Evolutionary conservation across 2,797 vertebrate species (phyloP).

Genomic region (Argyrosomus regius): DNA sequence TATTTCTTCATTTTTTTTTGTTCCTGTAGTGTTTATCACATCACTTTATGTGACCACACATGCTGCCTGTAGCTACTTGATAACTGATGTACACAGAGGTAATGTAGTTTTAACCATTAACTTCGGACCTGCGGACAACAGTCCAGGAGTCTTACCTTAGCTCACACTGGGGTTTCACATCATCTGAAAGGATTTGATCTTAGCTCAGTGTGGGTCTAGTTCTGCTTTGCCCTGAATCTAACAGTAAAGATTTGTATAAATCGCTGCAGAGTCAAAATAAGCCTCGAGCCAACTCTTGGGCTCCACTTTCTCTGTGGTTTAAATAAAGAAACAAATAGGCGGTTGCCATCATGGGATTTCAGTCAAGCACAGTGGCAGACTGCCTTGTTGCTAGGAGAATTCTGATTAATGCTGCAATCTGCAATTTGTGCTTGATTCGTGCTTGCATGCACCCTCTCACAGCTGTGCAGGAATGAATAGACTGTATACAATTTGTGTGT

Average conservation of each 20-base stretch:
- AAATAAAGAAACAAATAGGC: constrained; percentile 56
- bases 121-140: constrained; percentile 36
- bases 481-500: constrained; percentile 7
- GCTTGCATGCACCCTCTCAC: constrained; percentile 52
- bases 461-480: constrained; percentile 54
- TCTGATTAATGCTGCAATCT: constrained; percentile 69
- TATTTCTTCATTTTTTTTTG: background rate
- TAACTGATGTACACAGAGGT: constrained; percentile 35
- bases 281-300: constrained; percentile 28
- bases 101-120: constrained; percentile 47
- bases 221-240: constrained; percentile 38
- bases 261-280: constrained; percentile 43
- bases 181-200: constrained; percentile 62
- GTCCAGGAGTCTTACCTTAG: constrained; percentile 42
- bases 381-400: constrained; percentile 68
- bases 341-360: constrained; percentile 50
- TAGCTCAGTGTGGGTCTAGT: constrained; percentile 46
- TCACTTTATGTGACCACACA: background rate
- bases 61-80: constrained; percentile 11
- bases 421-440: constrained; percentile 69
- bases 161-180: constrained; percentile 50
- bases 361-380: constrained; percentile 56
- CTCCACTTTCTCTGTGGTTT: constrained; percentile 40
- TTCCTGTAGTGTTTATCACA: background rate
- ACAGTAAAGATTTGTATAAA: constrained; percentile 44